Conservation (phyloP, 1,140 invertebrate genomes). For the Pseudachorutes palmiensis region DNA sequence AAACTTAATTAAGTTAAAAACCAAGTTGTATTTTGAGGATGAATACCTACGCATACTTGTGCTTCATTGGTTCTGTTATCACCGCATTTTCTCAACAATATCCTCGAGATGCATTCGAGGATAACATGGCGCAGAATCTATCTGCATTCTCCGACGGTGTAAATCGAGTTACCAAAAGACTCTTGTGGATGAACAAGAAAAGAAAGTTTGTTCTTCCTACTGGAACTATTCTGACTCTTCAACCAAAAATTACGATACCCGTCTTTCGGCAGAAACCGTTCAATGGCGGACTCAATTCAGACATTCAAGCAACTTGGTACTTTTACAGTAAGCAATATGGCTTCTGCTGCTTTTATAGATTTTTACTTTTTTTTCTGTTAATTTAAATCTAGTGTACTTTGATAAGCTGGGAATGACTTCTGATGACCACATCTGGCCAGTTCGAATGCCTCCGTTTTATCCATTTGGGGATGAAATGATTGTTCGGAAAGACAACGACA, state of each 20-base stretch:
- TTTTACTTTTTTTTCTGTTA: constrained; percentile 7
- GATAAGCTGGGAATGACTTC: constrained; percentile 33
- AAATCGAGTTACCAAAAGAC: constrained; percentile 12
- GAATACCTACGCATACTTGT: too few species aligned
- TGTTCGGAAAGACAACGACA: not conserved
- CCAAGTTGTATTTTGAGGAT: too few species aligned
- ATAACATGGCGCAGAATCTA: too few species aligned
- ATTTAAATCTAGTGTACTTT: constrained; percentile 25
- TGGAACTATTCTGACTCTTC: constrained; percentile 21
- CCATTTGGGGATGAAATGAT: constrained; percentile 17
- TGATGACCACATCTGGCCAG: constrained; percentile 28
- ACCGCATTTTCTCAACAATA: too few species aligned
- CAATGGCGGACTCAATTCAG: constrained; percentile 32
- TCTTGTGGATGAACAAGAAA: constrained; percentile 22
- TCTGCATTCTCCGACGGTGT: too few species aligned
- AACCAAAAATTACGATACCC: constrained; percentile 21
- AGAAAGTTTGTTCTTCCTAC: constrained; percentile 21
- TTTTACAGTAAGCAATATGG: constrained; percentile 31
- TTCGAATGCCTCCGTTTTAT: constrained; percentile 18
- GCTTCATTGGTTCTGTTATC: too few species aligned
- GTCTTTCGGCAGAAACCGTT: constrained; percentile 15
- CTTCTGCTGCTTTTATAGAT: not conserved
- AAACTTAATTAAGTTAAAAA: too few species aligned
- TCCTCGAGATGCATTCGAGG: too few species aligned
- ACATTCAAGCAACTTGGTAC: constrained; percentile 26